These are phyloP conservation scores for Horisme vitalbata DNA, from an alignment of 2,888 invertebrate genomes.

Conservation along the genomic window DNA sequence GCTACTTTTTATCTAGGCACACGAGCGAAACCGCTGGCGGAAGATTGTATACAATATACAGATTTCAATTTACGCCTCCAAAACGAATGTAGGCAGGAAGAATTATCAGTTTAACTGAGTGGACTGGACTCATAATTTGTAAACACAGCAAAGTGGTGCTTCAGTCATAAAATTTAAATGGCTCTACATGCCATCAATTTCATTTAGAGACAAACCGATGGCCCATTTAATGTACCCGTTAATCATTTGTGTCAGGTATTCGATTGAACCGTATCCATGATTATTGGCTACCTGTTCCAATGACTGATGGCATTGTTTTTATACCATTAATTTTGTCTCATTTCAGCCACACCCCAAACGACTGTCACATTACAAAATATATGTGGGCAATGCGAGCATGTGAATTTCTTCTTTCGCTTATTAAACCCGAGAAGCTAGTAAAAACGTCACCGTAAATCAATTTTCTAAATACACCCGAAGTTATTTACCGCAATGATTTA, in stretches of 20 bases:
- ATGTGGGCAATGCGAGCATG: conserved; percentile 32
- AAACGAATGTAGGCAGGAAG: too few relatives aligned
- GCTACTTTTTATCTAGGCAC: too few relatives aligned
- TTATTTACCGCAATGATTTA: conserved; percentile 69
- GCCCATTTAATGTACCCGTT: conserved; percentile 28
- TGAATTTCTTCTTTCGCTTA: conserved; percentile 53
- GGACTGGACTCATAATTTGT: background rate
- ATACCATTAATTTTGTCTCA: conserved; percentile 25
- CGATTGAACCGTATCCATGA: conserved; percentile 29
- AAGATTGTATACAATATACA: too few relatives aligned
- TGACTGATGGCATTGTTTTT: conserved; percentile 27
- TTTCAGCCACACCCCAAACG: conserved; percentile 11
- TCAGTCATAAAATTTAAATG: conserved; percentile 18
- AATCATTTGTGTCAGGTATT: conserved; percentile 27
- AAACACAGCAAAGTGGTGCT: conserved; percentile 14
- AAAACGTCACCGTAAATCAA: conserved; percentile 70
- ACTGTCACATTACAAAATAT: conserved; percentile 24
- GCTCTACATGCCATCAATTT: conserved; percentile 23
- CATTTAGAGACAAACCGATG: conserved; percentile 25
- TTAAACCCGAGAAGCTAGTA: conserved; percentile 61
- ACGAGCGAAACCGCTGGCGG: too few relatives aligned
- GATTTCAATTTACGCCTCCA: too few relatives aligned
- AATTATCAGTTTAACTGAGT: too few relatives aligned
- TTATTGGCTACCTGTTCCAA: conserved; percentile 30
- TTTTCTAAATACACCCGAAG: conserved; percentile 60